Evolutionary conservation across 1,140 invertebrate genomes (phyloP), one percentile per base, ranked within the genome.

Genomic region (Anastrepha obliqua): DNA sequence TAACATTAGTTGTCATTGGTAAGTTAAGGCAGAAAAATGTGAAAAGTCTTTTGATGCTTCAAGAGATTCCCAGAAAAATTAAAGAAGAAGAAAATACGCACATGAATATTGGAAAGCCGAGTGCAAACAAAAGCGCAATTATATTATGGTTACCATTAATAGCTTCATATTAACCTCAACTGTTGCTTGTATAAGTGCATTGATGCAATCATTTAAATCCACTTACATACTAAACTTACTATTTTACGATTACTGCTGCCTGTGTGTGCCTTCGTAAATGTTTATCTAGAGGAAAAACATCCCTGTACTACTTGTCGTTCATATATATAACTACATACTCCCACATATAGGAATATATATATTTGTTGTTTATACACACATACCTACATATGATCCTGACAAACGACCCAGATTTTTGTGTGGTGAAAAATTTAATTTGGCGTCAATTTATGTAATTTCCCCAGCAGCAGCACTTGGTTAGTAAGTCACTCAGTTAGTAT

Each of bases 351-450:
- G 51, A 55, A 55, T 55, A 55, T 55, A 8, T 55, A 55, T 11
- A 55, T 55, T 8, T 55, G 51, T 55, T 55, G 2, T 55, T 2
- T 55, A 11, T 55, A 55, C 9, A 9, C 9, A 55, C 9, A 9
- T 55, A 55, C 17, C 13, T 44, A 74, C 44, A 6, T 39, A 47
- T 15, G 42, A 74, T 15, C 67, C 44, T 74, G 67, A 74, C 67
- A 74, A 74, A 74, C 39, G 67, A 74, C 67, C 67, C 67, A 74
- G 67, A 74, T 74, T 74, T 70, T 74, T 74, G 67, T 74, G 39
- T 74, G 11, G 42, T 15, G 39, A 47, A 74, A 74, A 74, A 13
- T 44, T 74, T 44, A 17, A 74, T 74, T 74, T 74, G 67, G 67
- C 67, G 15, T 74, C 67, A 39, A 74, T 47, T 74, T 42, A 7